These are phyloP conservation scores for Sterna hirundo DNA, from an alignment of 2,113 vertebrate genomes.

Conservation along the genomic window DNA sequence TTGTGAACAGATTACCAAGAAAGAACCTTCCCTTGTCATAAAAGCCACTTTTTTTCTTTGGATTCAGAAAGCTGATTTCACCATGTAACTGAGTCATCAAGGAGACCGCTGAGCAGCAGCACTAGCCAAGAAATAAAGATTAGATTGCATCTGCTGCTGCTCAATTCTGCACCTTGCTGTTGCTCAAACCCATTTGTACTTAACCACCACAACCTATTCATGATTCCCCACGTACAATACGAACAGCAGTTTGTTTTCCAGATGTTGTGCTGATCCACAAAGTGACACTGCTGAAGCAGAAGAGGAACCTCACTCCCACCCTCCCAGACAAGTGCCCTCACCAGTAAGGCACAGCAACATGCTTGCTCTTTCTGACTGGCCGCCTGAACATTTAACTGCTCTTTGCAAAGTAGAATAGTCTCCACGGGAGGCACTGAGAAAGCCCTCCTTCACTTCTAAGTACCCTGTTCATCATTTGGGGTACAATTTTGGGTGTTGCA, in stretches of 20 bases:
- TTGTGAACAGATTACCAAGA: constrained; percentile 15
- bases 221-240: background rate
- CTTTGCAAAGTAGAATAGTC: background rate
- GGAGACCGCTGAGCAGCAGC: background rate
- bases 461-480: background rate
- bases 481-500: background rate
- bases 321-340: background rate
- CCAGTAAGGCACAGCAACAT: background rate
- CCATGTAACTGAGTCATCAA: constrained; percentile 17
- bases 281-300: background rate
- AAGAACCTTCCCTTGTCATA: background rate
- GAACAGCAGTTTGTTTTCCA: background rate
- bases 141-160: background rate
- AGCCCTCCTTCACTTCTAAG: background rate
- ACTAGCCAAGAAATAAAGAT: background rate
- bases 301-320: background rate
- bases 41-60: background rate
- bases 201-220: background rate
- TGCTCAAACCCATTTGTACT: background rate
- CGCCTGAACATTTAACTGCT: background rate
- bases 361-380: background rate
- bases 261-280: background rate
- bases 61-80: constrained; percentile 15
- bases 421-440: background rate
- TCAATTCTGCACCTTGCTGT: background rate